phyloP scores from a whole-genome alignment of 1,140 invertebrate genomes.

The Lysiphlebus fabarum region DNA sequence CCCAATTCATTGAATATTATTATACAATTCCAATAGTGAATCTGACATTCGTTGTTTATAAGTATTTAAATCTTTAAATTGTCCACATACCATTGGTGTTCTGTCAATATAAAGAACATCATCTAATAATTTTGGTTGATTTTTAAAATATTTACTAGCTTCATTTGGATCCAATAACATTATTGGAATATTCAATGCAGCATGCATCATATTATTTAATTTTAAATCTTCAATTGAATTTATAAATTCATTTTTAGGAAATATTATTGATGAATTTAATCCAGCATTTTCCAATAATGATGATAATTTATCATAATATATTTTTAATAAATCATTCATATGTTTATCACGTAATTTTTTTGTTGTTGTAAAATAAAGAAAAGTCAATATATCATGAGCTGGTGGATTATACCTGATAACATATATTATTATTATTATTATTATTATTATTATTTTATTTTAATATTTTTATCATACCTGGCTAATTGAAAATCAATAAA shows the following conservation, averaged over 20 bases:
- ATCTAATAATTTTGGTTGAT: constrained; percentile 30
- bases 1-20: no score
- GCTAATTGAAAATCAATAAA: constrained; percentile 65
- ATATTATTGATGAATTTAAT: constrained; percentile 25
- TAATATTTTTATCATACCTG: constrained; percentile 43
- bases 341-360: constrained; percentile 30
- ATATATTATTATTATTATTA: constrained; percentile 1
- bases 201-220: constrained; percentile 32
- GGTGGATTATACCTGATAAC: constrained; percentile 55
- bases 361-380: constrained; percentile 40
- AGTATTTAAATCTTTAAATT: constrained; percentile 24
- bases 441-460: constrained; percentile 1
- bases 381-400: constrained; percentile 55
- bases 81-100: constrained; percentile 32
- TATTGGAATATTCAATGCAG: constrained; percentile 35
- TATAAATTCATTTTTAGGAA: constrained; percentile 35
- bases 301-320: constrained; percentile 34
- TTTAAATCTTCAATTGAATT: constrained; percentile 35
- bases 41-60: constrained; percentile 36
- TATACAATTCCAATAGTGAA: constrained; percentile 34
- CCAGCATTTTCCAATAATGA: constrained; percentile 23
- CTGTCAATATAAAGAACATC: constrained; percentile 35
- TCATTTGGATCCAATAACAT: constrained; percentile 35
- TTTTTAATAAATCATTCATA: constrained; percentile 29
- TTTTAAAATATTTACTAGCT: constrained; percentile 35